phyloP scores from a whole-genome alignment of 2,888 invertebrate species.

The Lochmaea crataegi region DNA sequence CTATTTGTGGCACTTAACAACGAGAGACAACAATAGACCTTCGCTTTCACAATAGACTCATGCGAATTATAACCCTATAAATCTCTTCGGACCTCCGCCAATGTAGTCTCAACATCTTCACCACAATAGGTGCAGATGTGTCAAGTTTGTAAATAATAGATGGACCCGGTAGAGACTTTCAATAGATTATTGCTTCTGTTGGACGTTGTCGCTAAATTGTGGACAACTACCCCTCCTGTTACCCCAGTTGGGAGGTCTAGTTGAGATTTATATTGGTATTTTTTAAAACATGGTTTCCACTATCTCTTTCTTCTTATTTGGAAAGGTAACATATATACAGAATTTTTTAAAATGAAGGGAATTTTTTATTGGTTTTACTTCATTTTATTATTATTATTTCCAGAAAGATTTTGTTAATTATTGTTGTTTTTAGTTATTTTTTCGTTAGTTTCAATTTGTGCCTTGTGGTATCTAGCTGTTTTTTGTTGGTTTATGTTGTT shows the following conservation, averaged over 20 bases:
- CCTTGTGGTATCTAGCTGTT: no score
- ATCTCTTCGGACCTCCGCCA: conserved; percentile 33
- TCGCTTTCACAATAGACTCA: conserved; percentile 11
- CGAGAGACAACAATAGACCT: neutral
- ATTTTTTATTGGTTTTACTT: no score
- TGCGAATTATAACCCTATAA: conserved; percentile 22
- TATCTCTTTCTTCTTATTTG: neutral
- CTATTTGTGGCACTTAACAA: neutral
- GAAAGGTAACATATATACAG: neutral
- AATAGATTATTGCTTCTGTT: neutral
- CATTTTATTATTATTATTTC: no score
- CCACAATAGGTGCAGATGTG: conserved; percentile 50
- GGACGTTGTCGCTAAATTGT: neutral
- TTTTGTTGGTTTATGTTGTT: no score
- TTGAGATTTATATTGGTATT: neutral
- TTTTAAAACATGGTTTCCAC: neutral
- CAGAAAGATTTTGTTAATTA: no score
- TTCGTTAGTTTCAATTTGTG: no score
- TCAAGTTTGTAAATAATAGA: conserved; percentile 47
- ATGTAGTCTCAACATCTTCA: conserved; percentile 38
- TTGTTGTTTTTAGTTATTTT: no score
- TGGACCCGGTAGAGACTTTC: conserved; percentile 22
- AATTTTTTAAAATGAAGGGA: no score
- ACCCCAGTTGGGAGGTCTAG: neutral
- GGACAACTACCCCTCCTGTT: neutral